Percentiles rank a stretch among this genome's conserved stretches.
Conservation (phyloP, 2,888 invertebrate species). For the Sinotaia quadrata region DNA sequence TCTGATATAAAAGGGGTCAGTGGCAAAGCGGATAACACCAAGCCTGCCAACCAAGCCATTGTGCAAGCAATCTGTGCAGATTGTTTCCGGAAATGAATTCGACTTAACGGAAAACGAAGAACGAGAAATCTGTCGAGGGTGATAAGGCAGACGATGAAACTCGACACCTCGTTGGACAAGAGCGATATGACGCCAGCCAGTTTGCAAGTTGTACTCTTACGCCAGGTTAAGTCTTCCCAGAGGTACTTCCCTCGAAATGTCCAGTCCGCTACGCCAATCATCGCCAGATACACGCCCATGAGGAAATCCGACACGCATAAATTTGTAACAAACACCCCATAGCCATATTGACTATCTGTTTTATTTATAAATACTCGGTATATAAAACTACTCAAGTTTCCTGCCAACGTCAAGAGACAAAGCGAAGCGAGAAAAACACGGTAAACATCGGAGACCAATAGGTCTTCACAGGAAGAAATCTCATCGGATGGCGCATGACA, state of each 20-base stretch:
- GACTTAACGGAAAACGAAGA: no score
- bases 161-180: slow-evolving; percentile 32
- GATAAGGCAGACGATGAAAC: slow-evolving; percentile 33
- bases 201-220: slow-evolving; percentile 27
- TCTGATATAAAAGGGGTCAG: no score
- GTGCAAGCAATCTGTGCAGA: no score
- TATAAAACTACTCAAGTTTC: slow-evolving; percentile 32
- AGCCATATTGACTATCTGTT: slow-evolving; percentile 26
- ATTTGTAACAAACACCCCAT: slow-evolving; percentile 33
- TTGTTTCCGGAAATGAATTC: no score
- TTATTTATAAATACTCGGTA: slow-evolving; percentile 33
- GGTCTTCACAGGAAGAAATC: slow-evolving; percentile 36
- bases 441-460: slow-evolving; percentile 26
- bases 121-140: slow-evolving; percentile 32
- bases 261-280: slow-evolving; percentile 34
- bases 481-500: slow-evolving; percentile 34
- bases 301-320: slow-evolving; percentile 35
- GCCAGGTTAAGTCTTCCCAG: slow-evolving; percentile 30
- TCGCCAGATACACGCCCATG: slow-evolving; percentile 36
- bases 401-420: slow-evolving; percentile 29
- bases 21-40: no score
- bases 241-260: slow-evolving; percentile 30
- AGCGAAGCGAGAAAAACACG: slow-evolving; percentile 31
- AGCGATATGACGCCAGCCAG: slow-evolving; percentile 31
- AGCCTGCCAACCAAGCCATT: no score